Evolutionary conservation across 2,797 vertebrate species (phyloP).

Genomic region (Catamblyrhynchus diadema): DNA sequence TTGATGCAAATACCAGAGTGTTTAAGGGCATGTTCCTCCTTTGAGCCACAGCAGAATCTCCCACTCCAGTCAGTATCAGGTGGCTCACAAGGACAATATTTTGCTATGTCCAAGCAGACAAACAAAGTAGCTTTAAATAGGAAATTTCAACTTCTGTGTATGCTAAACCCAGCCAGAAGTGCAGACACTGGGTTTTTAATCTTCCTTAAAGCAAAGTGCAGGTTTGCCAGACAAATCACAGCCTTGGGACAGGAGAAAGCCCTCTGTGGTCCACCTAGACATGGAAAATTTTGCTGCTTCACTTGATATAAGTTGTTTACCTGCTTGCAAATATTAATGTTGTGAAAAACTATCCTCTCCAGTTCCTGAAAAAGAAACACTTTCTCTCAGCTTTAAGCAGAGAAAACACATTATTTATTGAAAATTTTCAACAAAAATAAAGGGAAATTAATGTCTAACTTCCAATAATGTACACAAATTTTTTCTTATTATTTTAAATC

Average conservation of each 20-base stretch:
- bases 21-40: background rate
- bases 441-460: background rate
- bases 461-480: background rate
- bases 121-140: background rate
- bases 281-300: background rate
- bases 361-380: background rate
- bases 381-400: background rate
- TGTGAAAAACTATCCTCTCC: background rate
- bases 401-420: background rate
- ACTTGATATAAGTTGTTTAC: background rate
- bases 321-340: background rate
- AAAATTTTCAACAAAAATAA: background rate
- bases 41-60: background rate
- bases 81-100: background rate
- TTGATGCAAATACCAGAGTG: background rate
- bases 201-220: background rate
- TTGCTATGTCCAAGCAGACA: fast-evolving
- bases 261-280: background rate
- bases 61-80: background rate
- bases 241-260: background rate
- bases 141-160: background rate
- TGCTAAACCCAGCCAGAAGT: background rate
- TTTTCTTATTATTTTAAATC: background rate
- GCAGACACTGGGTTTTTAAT: background rate
- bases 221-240: background rate